Conservation (phyloP, 2,113 vertebrate genomes). For the Alces alces region DNA sequence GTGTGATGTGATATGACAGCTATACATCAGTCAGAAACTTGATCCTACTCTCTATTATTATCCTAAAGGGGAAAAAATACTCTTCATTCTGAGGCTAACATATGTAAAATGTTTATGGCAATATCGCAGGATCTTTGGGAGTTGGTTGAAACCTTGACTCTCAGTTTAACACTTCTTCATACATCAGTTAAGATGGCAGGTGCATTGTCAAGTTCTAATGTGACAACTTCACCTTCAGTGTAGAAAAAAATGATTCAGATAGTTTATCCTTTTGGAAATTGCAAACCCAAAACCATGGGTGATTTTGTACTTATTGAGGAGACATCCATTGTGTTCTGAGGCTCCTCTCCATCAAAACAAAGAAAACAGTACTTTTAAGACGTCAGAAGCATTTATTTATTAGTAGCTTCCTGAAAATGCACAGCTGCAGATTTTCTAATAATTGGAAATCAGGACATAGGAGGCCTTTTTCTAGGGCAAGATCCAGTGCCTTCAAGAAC, state of each 20-base stretch:
- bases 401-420: background rate
- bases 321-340: background rate
- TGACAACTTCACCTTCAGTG: conserved; percentile 2
- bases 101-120: background rate
- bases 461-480: background rate
- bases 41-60: background rate
- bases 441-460: background rate
- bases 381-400: background rate
- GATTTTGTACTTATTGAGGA: background rate
- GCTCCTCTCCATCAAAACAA: background rate
- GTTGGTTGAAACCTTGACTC: conserved; percentile 31
- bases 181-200: background rate
- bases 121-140: conserved; percentile 15
- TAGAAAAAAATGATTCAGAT: background rate
- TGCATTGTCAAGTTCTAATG: conserved; percentile 28
- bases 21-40: background rate
- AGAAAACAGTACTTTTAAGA: background rate
- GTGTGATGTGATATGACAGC: background rate
- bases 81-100: background rate
- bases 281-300: background rate
- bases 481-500: background rate
- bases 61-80: background rate
- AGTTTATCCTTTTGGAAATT: background rate
- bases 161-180: background rate
- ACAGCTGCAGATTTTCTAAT: background rate